Percentiles rank a stretch among this genome's conserved stretches.
Conservation (phyloP, 2,113 vertebrate species). For the Acinonyx jubatus region DNA sequence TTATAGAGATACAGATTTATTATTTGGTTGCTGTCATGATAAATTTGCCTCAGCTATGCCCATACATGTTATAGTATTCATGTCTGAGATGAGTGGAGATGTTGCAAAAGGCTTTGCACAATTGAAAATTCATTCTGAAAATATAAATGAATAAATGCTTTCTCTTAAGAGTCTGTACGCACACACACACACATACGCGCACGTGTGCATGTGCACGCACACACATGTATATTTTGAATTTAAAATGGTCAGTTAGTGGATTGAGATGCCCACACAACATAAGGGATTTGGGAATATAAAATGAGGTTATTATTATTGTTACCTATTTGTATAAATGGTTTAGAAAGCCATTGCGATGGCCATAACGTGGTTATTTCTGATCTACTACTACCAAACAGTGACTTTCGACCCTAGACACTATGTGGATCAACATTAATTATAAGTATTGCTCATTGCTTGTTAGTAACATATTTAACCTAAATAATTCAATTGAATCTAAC, state of each 20-base stretch:
- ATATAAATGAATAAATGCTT: constrained; percentile 29
- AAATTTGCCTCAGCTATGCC: constrained; percentile 81
- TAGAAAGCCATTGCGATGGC: background rate
- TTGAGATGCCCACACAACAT: background rate
- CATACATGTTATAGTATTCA: constrained; percentile 72
- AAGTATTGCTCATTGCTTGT: background rate
- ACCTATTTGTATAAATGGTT: background rate
- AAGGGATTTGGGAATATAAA: constrained; percentile 17
- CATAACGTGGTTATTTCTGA: constrained; percentile 28
- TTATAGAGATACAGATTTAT: constrained; percentile 84
- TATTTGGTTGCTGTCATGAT: constrained; percentile 85
- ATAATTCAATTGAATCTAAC: background rate
- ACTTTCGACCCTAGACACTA: background rate
- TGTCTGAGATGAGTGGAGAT: constrained; percentile 64
- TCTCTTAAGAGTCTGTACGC: background rate
- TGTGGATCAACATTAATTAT: background rate
- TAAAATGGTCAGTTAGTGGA: background rate
- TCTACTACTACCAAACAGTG: background rate
- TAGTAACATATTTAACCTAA: background rate
- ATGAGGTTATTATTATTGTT: background rate
- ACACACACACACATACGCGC: background rate
- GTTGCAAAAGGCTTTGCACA: constrained; percentile 58
- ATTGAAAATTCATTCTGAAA: constrained; percentile 73
- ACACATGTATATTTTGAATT: background rate
- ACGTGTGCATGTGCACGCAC: background rate